Conservation (phyloP, 1,140 invertebrate genomes). For the Chrysopa pallens region DNA sequence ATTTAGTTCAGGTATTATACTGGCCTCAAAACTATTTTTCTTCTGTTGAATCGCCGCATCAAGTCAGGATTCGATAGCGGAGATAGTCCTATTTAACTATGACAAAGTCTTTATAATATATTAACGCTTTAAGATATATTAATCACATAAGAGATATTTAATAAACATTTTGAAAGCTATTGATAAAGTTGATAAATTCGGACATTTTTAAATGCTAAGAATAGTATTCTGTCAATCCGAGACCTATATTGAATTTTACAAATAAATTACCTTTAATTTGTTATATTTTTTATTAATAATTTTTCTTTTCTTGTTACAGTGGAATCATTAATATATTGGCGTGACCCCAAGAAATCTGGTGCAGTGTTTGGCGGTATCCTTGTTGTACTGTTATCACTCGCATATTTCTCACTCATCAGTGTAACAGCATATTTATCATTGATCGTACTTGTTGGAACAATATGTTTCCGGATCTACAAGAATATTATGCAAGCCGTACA, state of each 20-base stretch:
- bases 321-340: constrained; percentile 92
- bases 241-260: neutral
- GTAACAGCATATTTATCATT: constrained; percentile 85
- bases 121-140: no score
- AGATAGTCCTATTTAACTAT: no score
- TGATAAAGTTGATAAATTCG: no score
- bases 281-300: neutral
- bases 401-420: constrained; percentile 88
- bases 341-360: constrained; percentile 84
- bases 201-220: no score
- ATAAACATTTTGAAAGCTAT: no score
- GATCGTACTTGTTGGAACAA: constrained; percentile 59
- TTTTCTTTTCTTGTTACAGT: constrained; percentile 44
- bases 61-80: no score
- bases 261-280: neutral
- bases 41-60: no score
- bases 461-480: constrained; percentile 91
- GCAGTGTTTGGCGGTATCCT: constrained; percentile 77
- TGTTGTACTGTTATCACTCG: constrained; percentile 73
- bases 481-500: constrained; percentile 88
- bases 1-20: no score
- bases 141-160: no score
- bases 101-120: no score
- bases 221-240: no score
- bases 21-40: no score